A percentile compares a stretch with the other conserved stretches of the same genome.
phyloP scores from a whole-genome alignment of 1,140 invertebrate species.

The Solenopsis fugax region DNA sequence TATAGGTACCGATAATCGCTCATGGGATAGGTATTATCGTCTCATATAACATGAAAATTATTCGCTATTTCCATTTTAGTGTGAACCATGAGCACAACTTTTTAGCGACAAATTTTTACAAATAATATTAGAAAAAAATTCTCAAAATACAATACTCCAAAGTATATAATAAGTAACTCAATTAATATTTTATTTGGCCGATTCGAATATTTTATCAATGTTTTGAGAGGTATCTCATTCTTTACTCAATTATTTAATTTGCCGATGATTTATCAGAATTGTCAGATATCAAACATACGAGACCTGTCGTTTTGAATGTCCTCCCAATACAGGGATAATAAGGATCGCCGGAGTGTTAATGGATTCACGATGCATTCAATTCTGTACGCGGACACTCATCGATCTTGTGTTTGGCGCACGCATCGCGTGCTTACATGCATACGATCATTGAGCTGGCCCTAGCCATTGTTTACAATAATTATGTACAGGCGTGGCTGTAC shows the following conservation, averaged over 20 bases:
- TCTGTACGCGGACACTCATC: constrained; percentile 44
- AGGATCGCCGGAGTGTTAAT: constrained; percentile 18
- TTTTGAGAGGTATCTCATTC: not conserved
- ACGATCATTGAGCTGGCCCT: constrained; percentile 39
- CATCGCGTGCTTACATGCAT: constrained; percentile 64
- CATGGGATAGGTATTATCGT: constrained; percentile 4
- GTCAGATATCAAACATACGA: not conserved
- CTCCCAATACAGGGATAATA: not conserved
- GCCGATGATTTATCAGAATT: not conserved
- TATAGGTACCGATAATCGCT: constrained; percentile 16
- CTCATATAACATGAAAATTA: not conserved
- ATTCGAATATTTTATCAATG: not conserved
- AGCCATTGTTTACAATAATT: constrained; percentile 56
- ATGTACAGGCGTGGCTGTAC: constrained; percentile 38
- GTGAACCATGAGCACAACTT: not conserved
- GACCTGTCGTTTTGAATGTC: not conserved
- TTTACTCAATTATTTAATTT: not conserved
- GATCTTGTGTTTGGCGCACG: constrained; percentile 59
- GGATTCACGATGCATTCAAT: constrained; percentile 25
- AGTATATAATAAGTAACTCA: not conserved
- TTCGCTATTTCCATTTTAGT: not conserved
- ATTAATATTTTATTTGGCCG: not conserved
- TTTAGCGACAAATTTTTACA: constrained; percentile 9
- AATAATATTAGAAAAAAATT: not conserved
- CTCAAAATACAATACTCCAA: not conserved